Conservation (phyloP, 2,113 vertebrate species). For the Chamaetylas fuelleborni region DNA sequence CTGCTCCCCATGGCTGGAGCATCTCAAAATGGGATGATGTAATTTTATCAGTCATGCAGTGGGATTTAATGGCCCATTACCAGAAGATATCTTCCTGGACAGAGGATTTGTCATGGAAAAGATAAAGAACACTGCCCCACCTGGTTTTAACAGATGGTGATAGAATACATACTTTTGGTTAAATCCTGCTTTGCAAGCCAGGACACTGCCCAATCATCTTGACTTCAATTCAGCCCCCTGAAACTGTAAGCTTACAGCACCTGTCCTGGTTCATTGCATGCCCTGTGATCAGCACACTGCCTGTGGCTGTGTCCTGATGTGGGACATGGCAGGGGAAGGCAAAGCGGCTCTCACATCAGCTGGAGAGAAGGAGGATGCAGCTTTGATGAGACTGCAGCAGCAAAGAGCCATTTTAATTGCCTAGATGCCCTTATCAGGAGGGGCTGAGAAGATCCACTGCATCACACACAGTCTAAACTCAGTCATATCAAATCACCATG, state of each 20-base stretch:
- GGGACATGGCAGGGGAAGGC: neutral
- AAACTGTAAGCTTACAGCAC: neutral
- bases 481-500: fast-evolving
- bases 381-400: neutral
- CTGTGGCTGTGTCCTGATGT: neutral
- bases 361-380: neutral
- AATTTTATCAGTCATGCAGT: too few species aligned
- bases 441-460: neutral
- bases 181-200: too few species aligned
- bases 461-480: neutral
- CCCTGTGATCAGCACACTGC: neutral
- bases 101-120: too few species aligned
- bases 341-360: neutral
- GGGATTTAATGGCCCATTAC: too few species aligned
- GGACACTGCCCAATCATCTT: neutral
- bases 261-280: neutral
- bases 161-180: too few species aligned
- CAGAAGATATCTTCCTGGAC: too few species aligned
- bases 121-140: too few species aligned
- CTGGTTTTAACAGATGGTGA: too few species aligned
- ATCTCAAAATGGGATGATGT: too few species aligned
- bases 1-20: too few species aligned
- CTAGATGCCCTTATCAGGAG: neutral
- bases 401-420: neutral
- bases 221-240: neutral